Base-by-base conservation (phyloP, 2,113 vertebrate genomes). In the Tylochromis polylepis region DNA sequence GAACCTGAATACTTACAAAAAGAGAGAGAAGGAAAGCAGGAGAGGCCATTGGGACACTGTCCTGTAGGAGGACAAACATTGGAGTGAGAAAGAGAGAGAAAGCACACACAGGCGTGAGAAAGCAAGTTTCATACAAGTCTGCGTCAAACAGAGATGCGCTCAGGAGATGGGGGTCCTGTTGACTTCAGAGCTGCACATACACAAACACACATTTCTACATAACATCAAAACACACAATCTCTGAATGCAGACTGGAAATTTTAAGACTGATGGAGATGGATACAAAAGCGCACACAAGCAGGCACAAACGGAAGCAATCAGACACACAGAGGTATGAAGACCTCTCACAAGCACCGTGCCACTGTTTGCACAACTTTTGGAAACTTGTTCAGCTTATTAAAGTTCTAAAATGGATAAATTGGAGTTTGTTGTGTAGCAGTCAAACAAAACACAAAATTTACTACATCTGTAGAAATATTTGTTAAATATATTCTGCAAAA, bases 11-110 rank as follows among this genome's bases (percentile, higher is more conserved):
- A 99, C 99, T 99, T 99, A 99, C 99, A 99, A 99, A 99, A 95
- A 99, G 98, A 98, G 99, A 99, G 97, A 99, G 99, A 97, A 99
- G 99, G 96, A 99, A 99, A 97, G 99, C 99, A 97, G 99, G 99
- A 98, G 99, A 99, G 96, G 98, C 98, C 99, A 99, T 99, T 97
- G 98, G 98, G 97, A 99, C 98, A 98, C 97, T 99, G 98, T 99
- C 99, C 99, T 99, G 98, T 98, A 98, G 98, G 96, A 98, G 97
- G 97, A 98, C 97, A 99, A 98, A 99, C 97, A 98, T 95, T 51
- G 95, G 89, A 95, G 95, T 95, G 95, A 96, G 95, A 95, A 95
- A 94, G 90, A 93, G 87, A 95, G 96, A 96, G 95, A 93, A 91
- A 82, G 93, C 96, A 95, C 27, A 93, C 59, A 70, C 6, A 84